These are phyloP conservation scores for Bufotes viridis DNA, from an alignment of 2,797 vertebrate species.

Conservation along the genomic window DNA sequence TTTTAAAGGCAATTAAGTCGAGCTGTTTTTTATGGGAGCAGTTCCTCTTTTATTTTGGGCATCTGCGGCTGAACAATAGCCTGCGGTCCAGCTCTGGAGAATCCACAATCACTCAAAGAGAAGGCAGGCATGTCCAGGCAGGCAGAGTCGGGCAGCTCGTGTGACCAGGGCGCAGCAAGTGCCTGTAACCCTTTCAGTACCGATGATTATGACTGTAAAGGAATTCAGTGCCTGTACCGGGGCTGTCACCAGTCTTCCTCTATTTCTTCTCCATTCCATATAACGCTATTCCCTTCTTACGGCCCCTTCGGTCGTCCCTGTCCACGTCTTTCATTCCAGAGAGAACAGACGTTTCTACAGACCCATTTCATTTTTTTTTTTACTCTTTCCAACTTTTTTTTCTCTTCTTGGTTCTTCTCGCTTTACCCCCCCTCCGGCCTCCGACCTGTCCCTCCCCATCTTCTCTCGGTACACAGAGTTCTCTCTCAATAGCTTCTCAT, in stretches of 20 bases:
- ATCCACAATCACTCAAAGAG: slow-evolving; percentile 36
- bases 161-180: slow-evolving; percentile 52
- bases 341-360: not conserved
- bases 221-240: not conserved
- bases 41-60: slow-evolving; percentile 41
- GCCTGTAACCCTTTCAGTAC: slow-evolving; percentile 44
- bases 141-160: slow-evolving; percentile 61
- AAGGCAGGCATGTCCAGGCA: slow-evolving; percentile 72
- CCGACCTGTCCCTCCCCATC: slow-evolving; percentile 13
- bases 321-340: not conserved
- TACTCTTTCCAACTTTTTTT: not conserved
- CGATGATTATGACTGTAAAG: not conserved
- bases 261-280: not conserved
- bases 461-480: slow-evolving; percentile 40
- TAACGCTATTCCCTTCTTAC: not conserved
- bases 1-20: slow-evolving; percentile 39
- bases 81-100: slow-evolving; percentile 38
- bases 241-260: not conserved
- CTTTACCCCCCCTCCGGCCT: not conserved
- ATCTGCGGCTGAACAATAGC: slow-evolving; percentile 46
- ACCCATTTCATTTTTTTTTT: not conserved
- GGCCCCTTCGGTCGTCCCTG: not conserved
- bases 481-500: slow-evolving; percentile 53
- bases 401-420: not conserved
- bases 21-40: slow-evolving; percentile 33